Base-by-base conservation (phyloP, 2,888 invertebrate species). In the Leptopilina syphax region DNA sequence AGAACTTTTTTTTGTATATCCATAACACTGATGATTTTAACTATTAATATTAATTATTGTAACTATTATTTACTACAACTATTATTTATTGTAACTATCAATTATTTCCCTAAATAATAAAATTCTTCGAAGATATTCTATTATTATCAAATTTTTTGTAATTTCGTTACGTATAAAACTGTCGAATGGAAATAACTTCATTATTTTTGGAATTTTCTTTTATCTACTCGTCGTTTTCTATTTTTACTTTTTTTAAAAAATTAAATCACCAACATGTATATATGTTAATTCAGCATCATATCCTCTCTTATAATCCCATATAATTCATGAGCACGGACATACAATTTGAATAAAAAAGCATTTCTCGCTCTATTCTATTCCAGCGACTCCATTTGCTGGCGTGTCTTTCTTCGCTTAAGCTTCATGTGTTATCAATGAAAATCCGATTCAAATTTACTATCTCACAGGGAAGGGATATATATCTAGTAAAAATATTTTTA, bases 281-380 rank as follows among this genome's bases (percentile, higher is more conserved):
- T 50, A 50, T 18, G 63, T 63, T 9, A 63, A n/a, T 24, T 44
- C 44, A 67, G 47, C 44, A 67, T 67, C 67, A 44, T 41, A 12
- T 18, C 13, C 12, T 67, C 47, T 67, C 13, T 67, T 44, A 44
- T 44, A 67, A 67, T 67, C 18, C 44, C n/a, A 18, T 18, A 67
- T 67, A 44, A 67, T 67, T 67, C 44, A 67, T 44, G 67, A 41
- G 44, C 44, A n/a, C 67, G 44, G 67, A 67, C 67, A 47, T 44
- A 67, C 44, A 67, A 67, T 67, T 67, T 67, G 67, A 67, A 67
- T 67, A 67, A 67, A 67, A 67, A 67, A 67, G 44, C 67, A 18
- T 67, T 44, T 67, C 18, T 44, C 67, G n/a, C 44, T 67, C 44
- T 13, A 63, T 63, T 63, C 67, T 44, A 44, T 67, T 41, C 34